Base-by-base conservation (phyloP, 2,888 invertebrate genomes). In the Drosophila pegasa region DNA sequence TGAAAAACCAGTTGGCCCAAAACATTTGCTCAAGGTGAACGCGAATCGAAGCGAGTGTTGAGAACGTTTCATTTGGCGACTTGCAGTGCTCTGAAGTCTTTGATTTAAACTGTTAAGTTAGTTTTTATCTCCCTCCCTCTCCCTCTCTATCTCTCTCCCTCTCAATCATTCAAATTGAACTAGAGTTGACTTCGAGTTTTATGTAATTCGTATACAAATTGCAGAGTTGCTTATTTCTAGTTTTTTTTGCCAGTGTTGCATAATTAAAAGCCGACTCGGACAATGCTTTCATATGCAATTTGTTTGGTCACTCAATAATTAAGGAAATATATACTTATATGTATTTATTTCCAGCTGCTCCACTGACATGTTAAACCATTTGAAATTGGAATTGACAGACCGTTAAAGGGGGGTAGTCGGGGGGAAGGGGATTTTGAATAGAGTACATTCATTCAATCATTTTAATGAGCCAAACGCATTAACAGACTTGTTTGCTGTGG, bases 341-440 rank as follows among this genome's bases (percentile, higher is more conserved):
- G 47, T 70, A 52, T 40, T 63, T 64, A 76, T 71, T 61, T 62
- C 63, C 65, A 69, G 61, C 73, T 80, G 81, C 69, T 80, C 81
- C 73, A 80, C 78, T 78, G 73, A 78, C 78, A 80, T 80, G 73
- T 63, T 80, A 59, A 75, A 56, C 60, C 54, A 67, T 66, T 80
- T 71, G 61, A 40, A 56, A 62, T 54, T 16, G 55, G 38, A 77
- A 65, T 63, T 72, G 78, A 48, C 57, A 63, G 80, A 77, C 38
- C 66, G 66, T 76, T 71, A 55, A 60, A 14, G 22, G n/a, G 9
- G 27, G 0, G 8, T 0, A 27, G 3, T n/a, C 0, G 16, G 2
- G 47, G 22, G n/a, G 27, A 25, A 9, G 45, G 54, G 38, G 31
- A 33, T 4, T 33, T 38, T 35, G 33, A 47, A 47, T 33, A 35